Percentiles rank a stretch among this genome's conserved stretches.
Evolutionary conservation across 2,113 vertebrate genomes (phyloP).

Genomic region (Trematomus loennbergii): DNA sequence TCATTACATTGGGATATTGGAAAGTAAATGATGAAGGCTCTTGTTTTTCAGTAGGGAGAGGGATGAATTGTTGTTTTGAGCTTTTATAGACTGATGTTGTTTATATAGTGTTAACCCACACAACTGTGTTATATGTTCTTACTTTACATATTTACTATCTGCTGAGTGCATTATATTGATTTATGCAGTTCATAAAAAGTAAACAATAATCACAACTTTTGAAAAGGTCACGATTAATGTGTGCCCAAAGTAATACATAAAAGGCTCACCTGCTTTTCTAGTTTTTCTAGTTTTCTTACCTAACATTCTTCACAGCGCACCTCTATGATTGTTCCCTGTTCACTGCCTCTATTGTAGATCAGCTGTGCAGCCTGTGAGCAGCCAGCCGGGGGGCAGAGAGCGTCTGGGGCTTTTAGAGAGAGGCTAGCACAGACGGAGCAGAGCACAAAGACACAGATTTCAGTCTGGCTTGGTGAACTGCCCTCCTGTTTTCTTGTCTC

Average conservation of each 20-base stretch:
- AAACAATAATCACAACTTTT: neutral
- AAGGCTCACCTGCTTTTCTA: neutral
- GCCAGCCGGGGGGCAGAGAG: slow-evolving; percentile 53
- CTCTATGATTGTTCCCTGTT: slow-evolving; percentile 34
- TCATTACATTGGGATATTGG: neutral
- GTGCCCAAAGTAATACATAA: neutral
- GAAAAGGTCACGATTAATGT: neutral
- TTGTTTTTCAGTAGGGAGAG: neutral
- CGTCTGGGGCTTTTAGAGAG: slow-evolving; percentile 48
- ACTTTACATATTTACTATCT: neutral
- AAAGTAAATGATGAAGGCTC: neutral
- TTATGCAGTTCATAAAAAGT: neutral
- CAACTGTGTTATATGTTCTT: neutral
- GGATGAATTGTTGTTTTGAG: neutral
- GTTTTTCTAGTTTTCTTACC: neutral
- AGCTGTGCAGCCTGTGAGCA: slow-evolving; percentile 66
- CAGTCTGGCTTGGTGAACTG: slow-evolving; percentile 48
- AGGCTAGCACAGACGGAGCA: slow-evolving; percentile 49
- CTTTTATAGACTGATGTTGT: neutral
- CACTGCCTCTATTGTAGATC: slow-evolving; percentile 70
- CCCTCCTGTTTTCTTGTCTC: slow-evolving; percentile 19
- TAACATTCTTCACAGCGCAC: neutral
- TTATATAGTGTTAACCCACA: neutral
- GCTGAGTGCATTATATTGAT: neutral
- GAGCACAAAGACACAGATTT: slow-evolving; percentile 45